Conservation (phyloP, 2,797 vertebrate genomes). For the Semotilus atromaculatus region DNA sequence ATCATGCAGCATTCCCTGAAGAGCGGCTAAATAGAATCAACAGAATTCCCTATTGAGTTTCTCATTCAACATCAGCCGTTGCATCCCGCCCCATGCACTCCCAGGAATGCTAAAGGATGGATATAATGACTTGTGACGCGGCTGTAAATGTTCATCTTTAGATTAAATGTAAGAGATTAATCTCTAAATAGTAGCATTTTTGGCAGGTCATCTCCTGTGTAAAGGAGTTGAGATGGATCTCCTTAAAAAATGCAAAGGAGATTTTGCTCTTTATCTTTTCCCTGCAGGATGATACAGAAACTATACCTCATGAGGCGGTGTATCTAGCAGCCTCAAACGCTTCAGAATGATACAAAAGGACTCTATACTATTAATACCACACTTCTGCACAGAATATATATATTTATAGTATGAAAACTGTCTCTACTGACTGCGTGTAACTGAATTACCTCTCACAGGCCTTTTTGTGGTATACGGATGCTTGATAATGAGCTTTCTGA, state of each 20-base stretch:
- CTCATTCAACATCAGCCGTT: neutral
- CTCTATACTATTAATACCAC: conserved; percentile 20
- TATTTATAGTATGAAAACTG: conserved; percentile 1
- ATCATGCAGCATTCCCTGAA: conserved; percentile 13
- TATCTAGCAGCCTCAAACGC: conserved; percentile 17
- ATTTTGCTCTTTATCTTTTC: conserved; percentile 11
- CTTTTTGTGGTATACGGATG: neutral
- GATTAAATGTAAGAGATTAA: neutral
- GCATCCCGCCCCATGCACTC: neutral
- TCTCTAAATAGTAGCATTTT: neutral
- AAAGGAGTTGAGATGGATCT: conserved; percentile 5
- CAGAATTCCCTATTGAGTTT: conserved; percentile 11
- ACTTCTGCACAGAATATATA: conserved; percentile 2
- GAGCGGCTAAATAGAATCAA: neutral
- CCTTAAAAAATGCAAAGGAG: neutral
- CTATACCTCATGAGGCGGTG: neutral
- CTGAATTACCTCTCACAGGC: conserved; percentile 7
- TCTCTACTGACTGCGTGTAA: neutral
- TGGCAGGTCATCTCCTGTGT: neutral
- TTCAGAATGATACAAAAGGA: neutral
- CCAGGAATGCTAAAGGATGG: neutral
- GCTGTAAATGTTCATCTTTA: conserved; percentile 6
- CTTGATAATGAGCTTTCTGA: conserved; percentile 10
- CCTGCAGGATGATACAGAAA: conserved; percentile 5
- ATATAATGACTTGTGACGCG: neutral